Evolutionary conservation across 1,140 invertebrate genomes (phyloP).

Genomic region (Microplitis mediator): DNA sequence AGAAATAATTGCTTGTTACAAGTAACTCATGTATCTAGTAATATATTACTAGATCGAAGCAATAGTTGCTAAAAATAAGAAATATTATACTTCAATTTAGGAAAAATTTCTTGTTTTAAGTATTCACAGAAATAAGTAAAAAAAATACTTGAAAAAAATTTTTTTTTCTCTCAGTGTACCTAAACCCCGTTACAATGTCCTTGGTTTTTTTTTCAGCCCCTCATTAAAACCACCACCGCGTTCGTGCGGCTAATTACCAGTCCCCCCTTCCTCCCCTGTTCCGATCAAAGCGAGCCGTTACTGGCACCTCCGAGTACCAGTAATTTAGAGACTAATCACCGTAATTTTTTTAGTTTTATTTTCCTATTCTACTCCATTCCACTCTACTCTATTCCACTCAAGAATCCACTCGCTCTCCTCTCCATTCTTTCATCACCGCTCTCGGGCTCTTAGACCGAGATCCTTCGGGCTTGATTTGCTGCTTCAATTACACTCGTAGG

Average conservation of each 20-base stretch:
- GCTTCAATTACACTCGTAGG: conserved; percentile 23
- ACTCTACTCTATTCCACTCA: neutral
- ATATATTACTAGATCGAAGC: no score
- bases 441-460: conserved; percentile 8
- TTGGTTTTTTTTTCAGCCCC: conserved; percentile 26
- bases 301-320: conserved; percentile 32
- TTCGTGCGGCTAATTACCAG: conserved; percentile 38
- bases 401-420: neutral
- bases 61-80: no score
- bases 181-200: conserved; percentile 2
- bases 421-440: neutral
- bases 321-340: conserved; percentile 32
- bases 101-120: no score
- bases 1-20: no score
- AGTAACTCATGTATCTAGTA: no score
- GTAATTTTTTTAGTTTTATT: conserved; percentile 24
- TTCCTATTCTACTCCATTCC: neutral
- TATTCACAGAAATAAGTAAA: no score
- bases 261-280: conserved; percentile 27
- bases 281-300: conserved; percentile 34
- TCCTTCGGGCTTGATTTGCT: conserved; percentile 27
- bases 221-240: conserved; percentile 30
- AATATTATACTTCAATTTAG: no score
- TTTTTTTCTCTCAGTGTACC: no score
- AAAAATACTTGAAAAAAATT: no score